phyloP scores from a whole-genome alignment of 2,888 invertebrate genomes.

The Leptopilina myrica region DNA sequence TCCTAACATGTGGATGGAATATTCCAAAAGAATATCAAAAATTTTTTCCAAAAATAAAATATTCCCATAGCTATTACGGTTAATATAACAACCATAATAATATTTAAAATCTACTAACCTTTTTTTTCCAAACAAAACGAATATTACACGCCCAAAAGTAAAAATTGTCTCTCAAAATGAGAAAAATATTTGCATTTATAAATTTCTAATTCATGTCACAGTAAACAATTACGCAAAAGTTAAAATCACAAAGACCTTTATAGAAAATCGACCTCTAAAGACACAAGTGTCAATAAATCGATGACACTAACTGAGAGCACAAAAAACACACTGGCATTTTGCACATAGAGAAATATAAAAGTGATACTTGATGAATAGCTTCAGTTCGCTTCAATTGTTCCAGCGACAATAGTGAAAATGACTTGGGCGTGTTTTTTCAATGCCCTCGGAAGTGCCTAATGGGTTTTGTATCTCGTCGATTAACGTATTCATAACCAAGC shows the following conservation, averaged over 20 bases:
- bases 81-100: too few species aligned
- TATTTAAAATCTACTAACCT: too few species aligned
- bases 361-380: conserved; percentile 20
- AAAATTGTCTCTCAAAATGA: too few species aligned
- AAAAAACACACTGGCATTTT: too few species aligned
- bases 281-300: conserved; percentile 34
- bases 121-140: too few species aligned
- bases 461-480: conserved; percentile 68
- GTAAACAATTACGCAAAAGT: neutral
- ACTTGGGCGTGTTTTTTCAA: conserved; percentile 62
- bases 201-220: neutral
- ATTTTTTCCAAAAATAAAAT: too few species aligned
- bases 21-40: too few species aligned
- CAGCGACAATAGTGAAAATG: conserved; percentile 62
- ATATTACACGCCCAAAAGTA: too few species aligned
- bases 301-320: conserved; percentile 11
- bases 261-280: conserved; percentile 1
- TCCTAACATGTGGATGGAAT: too few species aligned
- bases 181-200: too few species aligned
- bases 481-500: conserved; percentile 63
- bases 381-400: conserved; percentile 60
- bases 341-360: neutral
- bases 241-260: conserved; percentile 1
- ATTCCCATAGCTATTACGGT: too few species aligned
- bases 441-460: conserved; percentile 61